phyloP scores from a whole-genome alignment of 2,113 vertebrate genomes.

The Haemorhous mexicanus region DNA sequence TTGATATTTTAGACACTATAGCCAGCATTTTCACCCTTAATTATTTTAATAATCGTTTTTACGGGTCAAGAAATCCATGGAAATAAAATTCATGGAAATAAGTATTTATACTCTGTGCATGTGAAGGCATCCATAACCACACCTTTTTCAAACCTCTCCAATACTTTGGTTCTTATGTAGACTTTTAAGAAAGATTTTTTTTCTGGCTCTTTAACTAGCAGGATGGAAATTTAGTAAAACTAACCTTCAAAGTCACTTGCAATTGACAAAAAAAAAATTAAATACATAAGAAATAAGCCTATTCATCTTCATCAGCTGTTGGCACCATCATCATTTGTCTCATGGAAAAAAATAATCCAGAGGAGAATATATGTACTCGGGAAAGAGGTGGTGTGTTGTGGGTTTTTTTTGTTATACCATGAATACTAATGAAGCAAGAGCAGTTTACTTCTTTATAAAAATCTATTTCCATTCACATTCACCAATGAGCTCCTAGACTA shows the following conservation, averaged over 20 bases:
- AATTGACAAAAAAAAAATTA: background rate
- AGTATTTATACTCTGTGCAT: background rate
- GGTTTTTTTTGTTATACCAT: slow-evolving; percentile 45
- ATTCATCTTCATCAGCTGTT: slow-evolving; percentile 78
- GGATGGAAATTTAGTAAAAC: slow-evolving; percentile 24
- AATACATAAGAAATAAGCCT: slow-evolving; percentile 53
- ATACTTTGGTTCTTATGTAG: background rate
- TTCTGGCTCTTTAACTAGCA: background rate
- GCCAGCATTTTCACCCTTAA: background rate
- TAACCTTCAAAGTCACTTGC: slow-evolving; percentile 58
- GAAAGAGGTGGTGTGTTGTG: background rate
- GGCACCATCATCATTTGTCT: slow-evolving; percentile 73
- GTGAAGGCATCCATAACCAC: background rate
- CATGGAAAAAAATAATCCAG: slow-evolving; percentile 70
- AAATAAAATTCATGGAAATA: slow-evolving; percentile 15
- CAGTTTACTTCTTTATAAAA: slow-evolving; percentile 68
- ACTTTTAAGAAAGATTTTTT: background rate
- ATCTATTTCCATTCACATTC: slow-evolving; percentile 63
- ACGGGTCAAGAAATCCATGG: background rate
- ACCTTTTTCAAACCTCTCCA: background rate
- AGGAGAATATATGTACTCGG: slow-evolving; percentile 56
- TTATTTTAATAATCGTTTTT: slow-evolving; percentile 7
- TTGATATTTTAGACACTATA: background rate
- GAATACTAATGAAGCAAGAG: slow-evolving; percentile 74
- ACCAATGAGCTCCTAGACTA: slow-evolving; percentile 56